Conservation (phyloP, 2,888 invertebrate genomes). For the Eupelmus urozonus region DNA sequence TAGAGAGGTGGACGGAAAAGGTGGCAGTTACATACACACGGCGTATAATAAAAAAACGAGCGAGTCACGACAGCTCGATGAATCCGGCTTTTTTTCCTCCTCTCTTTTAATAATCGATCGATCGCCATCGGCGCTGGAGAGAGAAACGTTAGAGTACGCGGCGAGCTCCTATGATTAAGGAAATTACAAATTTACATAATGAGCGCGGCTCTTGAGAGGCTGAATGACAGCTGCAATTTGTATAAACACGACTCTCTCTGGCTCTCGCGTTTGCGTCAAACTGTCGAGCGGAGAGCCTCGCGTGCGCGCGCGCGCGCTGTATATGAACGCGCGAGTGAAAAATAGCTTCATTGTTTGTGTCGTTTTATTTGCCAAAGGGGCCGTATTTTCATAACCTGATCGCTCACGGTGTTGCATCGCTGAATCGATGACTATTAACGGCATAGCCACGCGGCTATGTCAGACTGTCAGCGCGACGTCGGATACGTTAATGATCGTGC, state of each 20-base stretch:
- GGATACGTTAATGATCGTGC: constrained; percentile 32
- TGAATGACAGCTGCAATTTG: constrained; percentile 57
- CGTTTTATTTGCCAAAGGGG: constrained; percentile 34
- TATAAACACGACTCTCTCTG: constrained; percentile 38
- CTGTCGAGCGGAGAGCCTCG: constrained; percentile 35
- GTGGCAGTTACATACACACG: too few species aligned
- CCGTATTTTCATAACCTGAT: constrained; percentile 34
- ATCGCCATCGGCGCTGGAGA: constrained; percentile 32
- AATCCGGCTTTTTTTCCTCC: constrained; percentile 45
- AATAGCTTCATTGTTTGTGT: constrained; percentile 54
- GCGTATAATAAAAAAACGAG: constrained; percentile 46
- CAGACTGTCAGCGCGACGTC: constrained; percentile 28
- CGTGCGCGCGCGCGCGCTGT: background rate
- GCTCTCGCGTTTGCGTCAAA: too few species aligned
- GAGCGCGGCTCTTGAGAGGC: constrained; percentile 22
- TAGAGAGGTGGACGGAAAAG: background rate
- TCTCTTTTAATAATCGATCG: constrained; percentile 42
- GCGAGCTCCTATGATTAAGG: constrained; percentile 36
- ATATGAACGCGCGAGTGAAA: constrained; percentile 37
- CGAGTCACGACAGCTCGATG: constrained; percentile 61
- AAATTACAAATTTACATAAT: constrained; percentile 58
- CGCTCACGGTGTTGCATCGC: background rate
- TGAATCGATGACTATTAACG: constrained; percentile 25
- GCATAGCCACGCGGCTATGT: background rate
- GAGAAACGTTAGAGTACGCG: constrained; percentile 52